phyloP scores from a whole-genome alignment of 2,113 vertebrate genomes.

The Lepus timidus region DNA sequence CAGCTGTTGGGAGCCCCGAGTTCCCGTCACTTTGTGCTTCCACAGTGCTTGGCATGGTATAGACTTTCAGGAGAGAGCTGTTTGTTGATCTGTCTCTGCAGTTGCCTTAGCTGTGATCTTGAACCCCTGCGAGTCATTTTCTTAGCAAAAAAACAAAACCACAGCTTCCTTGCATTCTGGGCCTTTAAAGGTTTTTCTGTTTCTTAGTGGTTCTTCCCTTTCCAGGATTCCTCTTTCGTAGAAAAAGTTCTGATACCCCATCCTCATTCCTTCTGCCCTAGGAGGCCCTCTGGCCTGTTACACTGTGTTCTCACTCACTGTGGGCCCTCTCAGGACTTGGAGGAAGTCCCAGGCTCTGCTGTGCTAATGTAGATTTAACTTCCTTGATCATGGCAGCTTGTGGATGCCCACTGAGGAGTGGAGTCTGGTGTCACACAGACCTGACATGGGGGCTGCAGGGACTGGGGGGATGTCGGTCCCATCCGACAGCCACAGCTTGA shows the following conservation, averaged over 20 bases:
- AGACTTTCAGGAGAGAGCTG: neutral
- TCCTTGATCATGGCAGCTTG: neutral
- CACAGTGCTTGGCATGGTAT: neutral
- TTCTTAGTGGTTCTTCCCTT: neutral
- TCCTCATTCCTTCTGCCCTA: neutral
- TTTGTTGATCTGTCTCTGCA: neutral
- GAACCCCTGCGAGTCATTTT: neutral
- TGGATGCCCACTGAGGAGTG: neutral
- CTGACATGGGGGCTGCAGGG: rapidly evolving
- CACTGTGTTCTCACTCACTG: too few species aligned
- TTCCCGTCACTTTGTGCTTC: neutral
- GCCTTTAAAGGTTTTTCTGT: neutral
- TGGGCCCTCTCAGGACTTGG: neutral
- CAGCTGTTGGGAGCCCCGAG: neutral
- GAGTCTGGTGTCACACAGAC: neutral
- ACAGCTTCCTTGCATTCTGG: neutral
- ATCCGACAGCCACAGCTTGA: neutral
- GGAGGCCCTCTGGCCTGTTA: neutral
- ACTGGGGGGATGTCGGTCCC: neutral
- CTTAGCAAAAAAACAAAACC: neutral
- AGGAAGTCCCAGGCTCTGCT: neutral
- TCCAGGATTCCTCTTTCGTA: neutral
- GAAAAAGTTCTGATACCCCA: neutral
- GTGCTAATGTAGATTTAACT: neutral
- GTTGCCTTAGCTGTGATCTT: neutral